Conservation (phyloP, 1,140 invertebrate genomes). For the Papilio polyxenes region DNA sequence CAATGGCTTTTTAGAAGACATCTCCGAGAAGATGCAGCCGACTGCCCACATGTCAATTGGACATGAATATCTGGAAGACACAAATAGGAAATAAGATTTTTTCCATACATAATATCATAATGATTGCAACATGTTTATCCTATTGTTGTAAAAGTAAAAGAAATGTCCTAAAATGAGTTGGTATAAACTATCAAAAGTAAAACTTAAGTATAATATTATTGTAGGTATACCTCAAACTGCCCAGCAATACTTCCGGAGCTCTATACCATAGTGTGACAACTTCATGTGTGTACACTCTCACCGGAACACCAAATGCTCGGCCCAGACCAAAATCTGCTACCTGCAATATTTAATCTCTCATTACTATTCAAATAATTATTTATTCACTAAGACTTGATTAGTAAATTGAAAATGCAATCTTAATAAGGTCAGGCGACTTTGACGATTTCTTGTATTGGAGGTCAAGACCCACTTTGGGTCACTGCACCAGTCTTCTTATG, state of each 20-base stretch:
- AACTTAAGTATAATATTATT: too few species aligned
- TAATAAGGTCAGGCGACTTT: too few species aligned
- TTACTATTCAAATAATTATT: constrained; percentile 31
- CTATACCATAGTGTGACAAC: constrained; percentile 99
- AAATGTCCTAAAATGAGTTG: too few species aligned
- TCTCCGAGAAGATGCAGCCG: constrained; percentile 98
- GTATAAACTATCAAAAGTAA: not conserved
- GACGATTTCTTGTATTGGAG: too few species aligned
- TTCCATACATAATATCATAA: too few species aligned
- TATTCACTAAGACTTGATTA: not conserved
- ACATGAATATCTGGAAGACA: constrained; percentile 88
- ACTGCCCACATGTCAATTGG: constrained; percentile 98
- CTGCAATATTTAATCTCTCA: constrained; percentile 76
- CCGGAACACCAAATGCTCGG: constrained; percentile 95
- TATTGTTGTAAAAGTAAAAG: too few species aligned
- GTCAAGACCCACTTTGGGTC: too few species aligned
- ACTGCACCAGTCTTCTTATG: too few species aligned
- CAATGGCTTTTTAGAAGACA: constrained; percentile 93
- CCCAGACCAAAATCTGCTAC: constrained; percentile 99
- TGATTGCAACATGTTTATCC: too few species aligned
- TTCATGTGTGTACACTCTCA: constrained; percentile 98
- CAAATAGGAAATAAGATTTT: too few species aligned
- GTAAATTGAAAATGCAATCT: not conserved
- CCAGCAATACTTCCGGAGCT: constrained; percentile 98
- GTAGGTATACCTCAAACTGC: constrained; percentile 75